Evolutionary conservation across 1,140 invertebrate genomes (phyloP).

Genomic region (Pachypsylla venusta): DNA sequence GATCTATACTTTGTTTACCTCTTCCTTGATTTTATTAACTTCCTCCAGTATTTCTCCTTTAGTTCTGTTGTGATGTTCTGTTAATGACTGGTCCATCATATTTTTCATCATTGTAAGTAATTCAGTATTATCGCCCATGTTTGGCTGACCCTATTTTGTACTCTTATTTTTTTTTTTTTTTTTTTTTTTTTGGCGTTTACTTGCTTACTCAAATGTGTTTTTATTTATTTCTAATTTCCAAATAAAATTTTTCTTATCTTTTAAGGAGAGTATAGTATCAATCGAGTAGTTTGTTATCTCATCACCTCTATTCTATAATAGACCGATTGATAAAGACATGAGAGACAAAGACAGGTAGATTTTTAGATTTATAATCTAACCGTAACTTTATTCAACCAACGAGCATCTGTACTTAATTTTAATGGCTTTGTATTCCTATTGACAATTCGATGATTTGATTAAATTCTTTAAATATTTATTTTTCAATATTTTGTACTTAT

Average conservation of each 20-base stretch:
- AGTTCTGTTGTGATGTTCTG: neutral
- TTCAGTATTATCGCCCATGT: neutral
- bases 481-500: neutral
- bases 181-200: neutral
- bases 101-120: neutral
- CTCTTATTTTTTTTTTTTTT: no score
- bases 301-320: neutral
- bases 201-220: neutral
- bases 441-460: neutral
- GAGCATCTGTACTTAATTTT: no score
- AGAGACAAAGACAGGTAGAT: neutral
- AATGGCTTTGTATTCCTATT: no score
- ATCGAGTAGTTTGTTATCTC: neutral
- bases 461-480: neutral
- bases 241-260: no score
- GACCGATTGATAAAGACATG: no score
- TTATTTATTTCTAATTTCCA: neutral
- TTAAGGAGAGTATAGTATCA: neutral
- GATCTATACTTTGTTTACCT: neutral
- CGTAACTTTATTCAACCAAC: neutral
- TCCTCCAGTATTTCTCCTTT: neutral
- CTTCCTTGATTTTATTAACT: no score
- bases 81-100: neutral
- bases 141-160: neutral
- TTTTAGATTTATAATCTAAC: neutral